Evolutionary conservation across 2,113 vertebrate genomes (phyloP), one percentile per base, ranked within the genome.

Genomic region (Hemiprocne comata): DNA sequence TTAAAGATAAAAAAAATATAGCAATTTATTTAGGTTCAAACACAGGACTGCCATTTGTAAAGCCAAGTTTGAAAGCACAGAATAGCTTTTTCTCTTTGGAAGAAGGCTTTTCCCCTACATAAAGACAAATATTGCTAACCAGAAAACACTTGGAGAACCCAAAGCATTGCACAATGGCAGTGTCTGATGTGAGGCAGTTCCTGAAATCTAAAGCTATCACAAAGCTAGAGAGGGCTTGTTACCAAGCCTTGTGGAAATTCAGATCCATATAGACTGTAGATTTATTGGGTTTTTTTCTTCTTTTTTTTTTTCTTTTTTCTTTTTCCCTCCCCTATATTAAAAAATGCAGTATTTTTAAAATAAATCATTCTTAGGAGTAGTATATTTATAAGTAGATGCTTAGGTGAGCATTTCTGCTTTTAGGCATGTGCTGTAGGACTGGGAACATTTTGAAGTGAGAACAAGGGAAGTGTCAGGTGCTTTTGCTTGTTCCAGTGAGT

Each of bases 381-480:
- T 60, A 36, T 40, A 72, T 69, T 60, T 51, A 1, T 4, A 44
- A 67, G 29, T 10, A 78, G 34, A 2, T 46, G 24, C 23, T 83
- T 70, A 28, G 24, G 18, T 44, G 33, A 53, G 28, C 14, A 7
- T 71, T 94, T 84, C 65, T 61, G n/a, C 11, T 80, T 84, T 83
- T 69, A 46, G 31, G 14, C 7, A 5, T 11, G 6, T 13, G n/a
- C 18, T 60, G 17, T 55, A 21, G 16, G n/a, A 29, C 36, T 4
- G 4, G 51, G 34, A 81, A 44, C 10, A 12, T 65, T 92, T n/a
- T 57, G 19, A 72, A 85, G 18, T 65, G n/a, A 65, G 67, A 83
- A n/a, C 5, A 57, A 85, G 19, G 0, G 4, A 51, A 78, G 14
- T 7, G 10, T 25, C 3, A 2, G 34, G 17, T 34, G 17, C 5